Base-by-base conservation (phyloP, 1,140 invertebrate genomes). In the Drosophila quadrilineata region DNA sequence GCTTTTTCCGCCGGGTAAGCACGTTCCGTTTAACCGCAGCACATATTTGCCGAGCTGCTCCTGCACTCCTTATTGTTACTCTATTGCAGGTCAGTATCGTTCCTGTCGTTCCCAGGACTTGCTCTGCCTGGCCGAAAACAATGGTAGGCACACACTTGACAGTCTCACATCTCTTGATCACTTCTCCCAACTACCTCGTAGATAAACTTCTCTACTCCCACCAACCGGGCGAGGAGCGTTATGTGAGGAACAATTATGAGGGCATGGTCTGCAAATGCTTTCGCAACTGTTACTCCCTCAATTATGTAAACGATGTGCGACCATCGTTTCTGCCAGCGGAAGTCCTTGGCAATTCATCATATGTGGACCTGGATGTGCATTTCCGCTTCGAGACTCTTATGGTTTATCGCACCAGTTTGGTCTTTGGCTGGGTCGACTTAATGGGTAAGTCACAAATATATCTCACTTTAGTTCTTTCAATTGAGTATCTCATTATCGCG, bases 1-100 rank as follows among this genome's bases (percentile, higher is more conserved):
- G 53, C 62, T 89, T 35, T 89, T 88, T 79, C 88, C 88, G 65
- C 77, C 86, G 56, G 88, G 88, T 88, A 77, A 87, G 71, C 68
- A 72, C 48, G 35, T 68, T 58, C 40, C 9, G 21, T 28, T 29
- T 22, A 60, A 65, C 38, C 56, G 22, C 75, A 59, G 12, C 26
- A 43, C 12, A 24, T 17, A 26, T 35, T 49, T 60, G 10, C 57
- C 19, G 26, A 41, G n/a, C 38, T 35, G 14, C 31, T 40, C 28
- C n/a, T 31, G 17, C 35, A 22, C 41, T 53, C n/a, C n/a, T n/a
- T n/a, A n/a, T n/a, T n/a, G n/a, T n/a, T n/a, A n/a, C n/a, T n/a
- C n/a, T n/a, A n/a, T 57, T 59, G 33, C 58, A 88, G 86, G 73
- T 16, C 64, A 86, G 49, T 77, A 88, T 67, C 68, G 71, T 19